Evolutionary conservation across 2,113 vertebrate species (phyloP).

Genomic region (Tamias sibiricus): DNA sequence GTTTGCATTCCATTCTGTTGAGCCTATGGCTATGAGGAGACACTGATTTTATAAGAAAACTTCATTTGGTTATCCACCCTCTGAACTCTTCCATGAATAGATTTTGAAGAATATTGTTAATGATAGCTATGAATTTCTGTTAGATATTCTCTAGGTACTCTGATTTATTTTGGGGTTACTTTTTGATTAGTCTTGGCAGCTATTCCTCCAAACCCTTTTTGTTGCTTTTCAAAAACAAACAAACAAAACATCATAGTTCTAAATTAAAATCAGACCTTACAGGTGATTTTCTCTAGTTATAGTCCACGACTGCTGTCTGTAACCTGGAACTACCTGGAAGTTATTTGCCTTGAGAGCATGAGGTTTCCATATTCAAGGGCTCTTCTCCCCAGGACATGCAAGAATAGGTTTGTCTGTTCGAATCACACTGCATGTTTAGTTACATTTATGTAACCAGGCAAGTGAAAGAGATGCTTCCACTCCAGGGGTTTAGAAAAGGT

Average conservation of each 20-base stretch:
- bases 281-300: not conserved
- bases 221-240: not conserved
- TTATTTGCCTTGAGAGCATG: not conserved
- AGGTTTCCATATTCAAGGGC: not conserved
- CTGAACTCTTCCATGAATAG: not conserved
- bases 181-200: not conserved
- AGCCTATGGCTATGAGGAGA: not conserved
- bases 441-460: not conserved
- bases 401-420: not conserved
- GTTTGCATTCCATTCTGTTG: not conserved
- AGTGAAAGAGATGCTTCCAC: not conserved
- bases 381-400: not conserved
- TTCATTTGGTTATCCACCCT: not conserved
- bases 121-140: not conserved
- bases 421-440: not conserved
- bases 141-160: not conserved
- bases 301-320: not conserved
- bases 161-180: not conserved
- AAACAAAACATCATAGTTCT: not conserved
- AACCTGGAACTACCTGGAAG: not conserved
- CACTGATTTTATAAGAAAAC: not conserved
- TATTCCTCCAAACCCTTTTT: not conserved
- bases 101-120: not conserved
- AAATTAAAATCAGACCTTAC: not conserved
- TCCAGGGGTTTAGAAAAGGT: not conserved